Evolutionary conservation across 1,140 invertebrate genomes (phyloP).

Genomic region (Conus betulinus): DNA sequence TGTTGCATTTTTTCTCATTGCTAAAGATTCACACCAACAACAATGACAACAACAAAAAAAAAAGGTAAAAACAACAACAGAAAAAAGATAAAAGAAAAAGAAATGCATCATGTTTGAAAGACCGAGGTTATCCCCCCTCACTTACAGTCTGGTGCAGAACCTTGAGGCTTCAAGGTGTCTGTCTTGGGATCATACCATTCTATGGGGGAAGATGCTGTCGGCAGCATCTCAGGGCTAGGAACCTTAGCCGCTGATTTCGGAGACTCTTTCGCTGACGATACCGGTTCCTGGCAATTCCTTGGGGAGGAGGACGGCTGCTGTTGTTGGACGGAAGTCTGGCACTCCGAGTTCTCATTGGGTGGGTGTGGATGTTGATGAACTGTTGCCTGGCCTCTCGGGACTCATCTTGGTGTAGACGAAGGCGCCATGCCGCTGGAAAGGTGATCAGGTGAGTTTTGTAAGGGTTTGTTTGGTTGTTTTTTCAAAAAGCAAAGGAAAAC

Average conservation of each 20-base stretch:
- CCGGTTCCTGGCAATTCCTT: background rate
- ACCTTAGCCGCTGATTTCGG: background rate
- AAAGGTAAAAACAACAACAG: background rate
- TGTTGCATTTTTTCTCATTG: no score
- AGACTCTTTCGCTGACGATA: background rate
- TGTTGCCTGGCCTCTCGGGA: conserved; percentile 50
- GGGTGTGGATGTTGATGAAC: conserved; percentile 54
- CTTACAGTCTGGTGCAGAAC: background rate
- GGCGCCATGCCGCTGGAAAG: conserved; percentile 65
- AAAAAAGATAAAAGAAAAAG: background rate
- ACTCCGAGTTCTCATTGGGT: conserved; percentile 21
- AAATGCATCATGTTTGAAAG: background rate
- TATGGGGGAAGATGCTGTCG: background rate
- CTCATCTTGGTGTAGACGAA: conserved; percentile 68
- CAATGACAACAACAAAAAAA: no score
- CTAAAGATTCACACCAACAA: no score
- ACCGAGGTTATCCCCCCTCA: background rate
- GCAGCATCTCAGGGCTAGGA: conserved; percentile 8
- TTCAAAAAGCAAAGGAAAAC: no score
- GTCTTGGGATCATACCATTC: conserved; percentile 7
- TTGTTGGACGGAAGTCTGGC: background rate
- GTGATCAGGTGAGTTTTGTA: background rate
- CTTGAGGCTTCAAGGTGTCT: background rate
- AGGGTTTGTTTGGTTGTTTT: background rate
- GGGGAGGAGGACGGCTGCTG: background rate